Evolutionary conservation across 2,888 invertebrate genomes (phyloP).

Genomic region (Pammene fasciana): DNA sequence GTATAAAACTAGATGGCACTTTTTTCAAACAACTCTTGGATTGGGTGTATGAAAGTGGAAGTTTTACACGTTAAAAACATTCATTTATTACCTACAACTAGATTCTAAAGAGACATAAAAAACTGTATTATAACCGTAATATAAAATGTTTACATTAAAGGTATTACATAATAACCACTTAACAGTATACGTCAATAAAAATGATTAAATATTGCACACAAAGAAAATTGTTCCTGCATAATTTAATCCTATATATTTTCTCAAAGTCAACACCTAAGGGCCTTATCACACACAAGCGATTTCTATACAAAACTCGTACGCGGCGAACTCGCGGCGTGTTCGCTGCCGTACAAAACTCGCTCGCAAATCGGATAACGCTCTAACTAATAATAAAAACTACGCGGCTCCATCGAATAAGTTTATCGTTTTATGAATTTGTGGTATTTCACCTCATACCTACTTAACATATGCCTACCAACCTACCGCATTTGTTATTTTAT

Average conservation of each 20-base stretch:
- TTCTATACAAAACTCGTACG: no score
- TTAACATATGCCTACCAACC: neutral
- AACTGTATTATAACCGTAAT: neutral
- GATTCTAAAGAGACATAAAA: neutral
- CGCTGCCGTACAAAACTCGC: no score
- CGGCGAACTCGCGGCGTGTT: no score
- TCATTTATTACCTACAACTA: neutral
- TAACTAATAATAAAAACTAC: neutral
- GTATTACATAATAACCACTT: neutral
- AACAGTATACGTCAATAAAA: neutral
- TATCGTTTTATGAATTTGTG: neutral
- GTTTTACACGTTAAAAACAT: neutral
- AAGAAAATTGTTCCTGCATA: neutral
- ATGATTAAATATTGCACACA: neutral
- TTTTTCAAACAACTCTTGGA: conserved; percentile 6
- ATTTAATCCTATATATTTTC: neutral
- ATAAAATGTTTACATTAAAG: neutral
- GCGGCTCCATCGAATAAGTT: neutral
- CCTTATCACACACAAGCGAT: no score
- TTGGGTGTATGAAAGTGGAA: neutral
- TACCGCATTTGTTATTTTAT: no score
- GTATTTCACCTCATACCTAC: neutral
- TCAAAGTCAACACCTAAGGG: neutral
- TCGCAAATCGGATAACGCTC: no score
- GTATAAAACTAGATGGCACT: conserved; percentile 25